Percentiles rank a stretch among this genome's conserved stretches.
These are phyloP conservation scores for Drosophila auraria DNA, from an alignment of 1,140 invertebrate species.

Conservation along the genomic window DNA sequence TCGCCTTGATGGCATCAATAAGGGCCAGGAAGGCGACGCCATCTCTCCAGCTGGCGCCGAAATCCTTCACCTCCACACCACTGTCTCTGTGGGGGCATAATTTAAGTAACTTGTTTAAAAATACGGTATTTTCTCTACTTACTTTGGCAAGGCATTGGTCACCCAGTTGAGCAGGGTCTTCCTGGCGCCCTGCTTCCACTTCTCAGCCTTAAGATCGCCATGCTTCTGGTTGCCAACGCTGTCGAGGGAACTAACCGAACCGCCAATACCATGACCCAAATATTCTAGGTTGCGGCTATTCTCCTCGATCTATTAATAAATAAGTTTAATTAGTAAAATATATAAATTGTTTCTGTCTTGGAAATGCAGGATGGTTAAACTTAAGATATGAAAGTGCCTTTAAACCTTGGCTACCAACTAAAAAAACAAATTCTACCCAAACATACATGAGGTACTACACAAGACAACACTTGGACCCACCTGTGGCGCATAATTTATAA, in stretches of 20 bases:
- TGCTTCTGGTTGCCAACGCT: constrained; percentile 86
- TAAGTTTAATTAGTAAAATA: neutral
- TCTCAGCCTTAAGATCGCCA: constrained; percentile 89
- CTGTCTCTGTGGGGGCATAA: constrained; percentile 88
- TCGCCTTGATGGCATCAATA: constrained; percentile 97
- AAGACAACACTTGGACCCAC: constrained; percentile 68
- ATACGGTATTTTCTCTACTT: constrained; percentile 75
- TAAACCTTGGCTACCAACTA: constrained; percentile 38
- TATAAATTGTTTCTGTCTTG: neutral
- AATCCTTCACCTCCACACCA: constrained; percentile 96
- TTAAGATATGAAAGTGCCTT: constrained; percentile 58
- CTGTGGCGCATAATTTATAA: constrained; percentile 85
- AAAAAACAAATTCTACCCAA: constrained; percentile 42
- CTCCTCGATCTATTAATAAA: constrained; percentile 94
- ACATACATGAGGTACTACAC: constrained; percentile 37
- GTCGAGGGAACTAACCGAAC: constrained; percentile 92
- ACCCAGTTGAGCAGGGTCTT: constrained; percentile 98
- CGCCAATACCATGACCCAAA: constrained; percentile 91
- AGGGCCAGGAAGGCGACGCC: constrained; percentile 98
- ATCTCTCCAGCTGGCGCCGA: constrained; percentile 98
- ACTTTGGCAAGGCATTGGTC: constrained; percentile 96
- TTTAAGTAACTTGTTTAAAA: neutral
- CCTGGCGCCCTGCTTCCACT: constrained; percentile 94
- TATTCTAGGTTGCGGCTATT: constrained; percentile 96
- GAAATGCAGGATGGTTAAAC: constrained; percentile 39